Conservation (phyloP, 2,113 vertebrate species). For the Herpailurus yagouaroundi region DNA sequence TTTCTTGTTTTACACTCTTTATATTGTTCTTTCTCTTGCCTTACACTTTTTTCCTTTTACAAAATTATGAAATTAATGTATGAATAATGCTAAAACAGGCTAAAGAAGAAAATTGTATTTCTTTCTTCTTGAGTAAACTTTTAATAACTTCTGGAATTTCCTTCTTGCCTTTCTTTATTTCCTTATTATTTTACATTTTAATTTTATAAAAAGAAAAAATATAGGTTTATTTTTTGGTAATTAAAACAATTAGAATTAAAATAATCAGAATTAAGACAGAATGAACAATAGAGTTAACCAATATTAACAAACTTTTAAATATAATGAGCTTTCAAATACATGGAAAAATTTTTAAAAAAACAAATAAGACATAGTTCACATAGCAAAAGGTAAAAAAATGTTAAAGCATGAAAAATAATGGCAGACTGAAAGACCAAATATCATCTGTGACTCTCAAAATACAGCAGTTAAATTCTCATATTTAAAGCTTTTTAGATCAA, state of each 20-base stretch:
- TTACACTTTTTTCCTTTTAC: neutral
- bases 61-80: neutral
- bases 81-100: neutral
- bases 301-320: neutral
- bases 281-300: neutral
- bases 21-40: neutral
- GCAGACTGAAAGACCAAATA: neutral
- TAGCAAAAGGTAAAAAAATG: constrained; percentile 6
- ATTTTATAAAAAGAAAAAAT: neutral
- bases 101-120: neutral
- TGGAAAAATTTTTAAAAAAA: neutral
- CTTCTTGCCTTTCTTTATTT: neutral
- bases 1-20: neutral
- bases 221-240: neutral
- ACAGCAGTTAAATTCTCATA: neutral
- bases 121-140: constrained; percentile 8
- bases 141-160: neutral
- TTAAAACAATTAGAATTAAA: neutral
- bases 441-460: neutral
- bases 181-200: constrained; percentile 35
- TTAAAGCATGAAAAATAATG: neutral
- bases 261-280: neutral
- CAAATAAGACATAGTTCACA: neutral
- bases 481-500: constrained; percentile 2
- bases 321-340: neutral